Evolutionary conservation across 2,797 vertebrate genomes (phyloP).

Genomic region (Coccyzus lansbergi): DNA sequence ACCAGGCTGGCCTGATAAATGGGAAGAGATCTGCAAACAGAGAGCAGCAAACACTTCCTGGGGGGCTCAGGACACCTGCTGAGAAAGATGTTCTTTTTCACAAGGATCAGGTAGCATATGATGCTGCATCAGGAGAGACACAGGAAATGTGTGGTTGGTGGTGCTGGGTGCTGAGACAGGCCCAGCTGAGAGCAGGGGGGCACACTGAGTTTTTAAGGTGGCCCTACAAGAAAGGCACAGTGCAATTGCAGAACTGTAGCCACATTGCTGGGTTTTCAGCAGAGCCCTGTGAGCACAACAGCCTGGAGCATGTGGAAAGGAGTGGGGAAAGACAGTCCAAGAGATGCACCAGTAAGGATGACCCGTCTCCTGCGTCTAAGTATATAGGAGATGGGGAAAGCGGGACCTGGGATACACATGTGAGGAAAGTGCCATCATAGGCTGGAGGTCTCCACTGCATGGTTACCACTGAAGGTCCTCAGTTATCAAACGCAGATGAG

Average conservation of each 20-base stretch:
- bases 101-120: constrained; percentile 28
- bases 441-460: not conserved
- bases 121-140: not conserved
- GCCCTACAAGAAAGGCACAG: fast-evolving
- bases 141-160: not conserved
- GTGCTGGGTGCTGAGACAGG: not conserved
- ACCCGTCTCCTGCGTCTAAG: not conserved
- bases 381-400: not conserved
- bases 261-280: not conserved
- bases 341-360: not conserved
- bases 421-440: fast-evolving
- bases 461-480: not conserved
- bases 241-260: not conserved
- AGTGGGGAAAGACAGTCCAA: not conserved
- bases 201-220: fast-evolving
- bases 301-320: not conserved
- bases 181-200: not conserved
- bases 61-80: constrained; percentile 59
- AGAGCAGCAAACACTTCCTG: constrained; percentile 65
- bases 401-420: not conserved
- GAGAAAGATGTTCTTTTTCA: constrained; percentile 39
- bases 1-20: constrained; percentile 55
- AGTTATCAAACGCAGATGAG: not conserved
- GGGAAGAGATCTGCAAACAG: constrained; percentile 62
- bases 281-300: not conserved